Conservation (phyloP, 2,113 vertebrate genomes). For the Chiloscyllium plagiosum region DNA sequence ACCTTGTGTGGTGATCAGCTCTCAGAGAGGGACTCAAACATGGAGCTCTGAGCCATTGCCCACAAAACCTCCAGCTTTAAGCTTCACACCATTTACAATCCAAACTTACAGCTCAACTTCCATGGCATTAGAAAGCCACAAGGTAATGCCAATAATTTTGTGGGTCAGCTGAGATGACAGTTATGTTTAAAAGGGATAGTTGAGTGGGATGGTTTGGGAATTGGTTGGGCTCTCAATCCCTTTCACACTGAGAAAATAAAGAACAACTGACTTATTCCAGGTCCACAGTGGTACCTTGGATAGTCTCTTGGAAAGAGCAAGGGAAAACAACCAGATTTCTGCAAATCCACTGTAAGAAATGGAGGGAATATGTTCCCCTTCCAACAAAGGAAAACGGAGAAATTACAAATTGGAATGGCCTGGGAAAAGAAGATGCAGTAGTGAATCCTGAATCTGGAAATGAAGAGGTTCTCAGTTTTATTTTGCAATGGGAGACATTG, state of each 20-base stretch:
- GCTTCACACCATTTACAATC: neutral
- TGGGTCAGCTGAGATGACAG: neutral
- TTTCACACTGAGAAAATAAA: neutral
- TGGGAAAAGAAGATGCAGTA: neutral
- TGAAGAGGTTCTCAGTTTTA: neutral
- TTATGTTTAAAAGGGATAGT: neutral
- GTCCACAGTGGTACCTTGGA: neutral
- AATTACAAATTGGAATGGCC: neutral
- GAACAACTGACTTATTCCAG: neutral
- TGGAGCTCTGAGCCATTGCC: too few relatives aligned
- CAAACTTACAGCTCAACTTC: neutral
- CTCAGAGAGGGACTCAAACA: too few relatives aligned
- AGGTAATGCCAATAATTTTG: neutral
- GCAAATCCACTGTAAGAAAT: neutral
- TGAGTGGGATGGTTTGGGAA: neutral
- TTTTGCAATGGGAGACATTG: neutral
- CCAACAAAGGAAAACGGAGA: neutral
- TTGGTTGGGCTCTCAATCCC: neutral
- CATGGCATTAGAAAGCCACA: neutral
- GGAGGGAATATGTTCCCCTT: neutral
- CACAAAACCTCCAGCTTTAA: too few relatives aligned
- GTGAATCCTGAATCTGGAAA: neutral
- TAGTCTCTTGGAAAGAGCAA: neutral
- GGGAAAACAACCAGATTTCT: neutral
- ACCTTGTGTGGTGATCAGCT: too few relatives aligned